phyloP scores from a whole-genome alignment of 2,888 invertebrate genomes.

The Idaea dimidiata region DNA sequence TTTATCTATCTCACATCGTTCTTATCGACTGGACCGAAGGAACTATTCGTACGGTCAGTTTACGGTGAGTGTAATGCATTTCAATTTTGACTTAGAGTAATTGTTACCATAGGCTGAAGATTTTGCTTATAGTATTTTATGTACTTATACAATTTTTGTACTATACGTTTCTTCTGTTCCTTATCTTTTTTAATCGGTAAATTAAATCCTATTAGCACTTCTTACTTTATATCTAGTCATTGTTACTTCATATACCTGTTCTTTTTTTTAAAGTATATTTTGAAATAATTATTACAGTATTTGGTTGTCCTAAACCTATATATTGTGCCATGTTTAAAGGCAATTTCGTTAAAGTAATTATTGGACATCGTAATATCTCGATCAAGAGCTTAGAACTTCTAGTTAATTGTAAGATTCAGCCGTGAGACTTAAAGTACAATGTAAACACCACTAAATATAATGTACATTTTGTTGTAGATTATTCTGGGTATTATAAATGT shows the following conservation, averaged over 20 bases:
- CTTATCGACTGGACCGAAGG: conserved; percentile 32
- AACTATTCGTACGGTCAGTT: conserved; percentile 29
- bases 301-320: conserved; percentile 5
- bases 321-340: conserved; percentile 12
- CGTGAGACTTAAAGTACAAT: conserved; percentile 62
- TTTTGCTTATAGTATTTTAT: conserved; percentile 43
- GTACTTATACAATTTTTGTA: conserved; percentile 4
- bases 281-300: not conserved
- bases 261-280: conserved; percentile 6
- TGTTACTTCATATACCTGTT: conserved; percentile 12
- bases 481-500: conserved; percentile 48
- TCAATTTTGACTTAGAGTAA: conserved; percentile 59
- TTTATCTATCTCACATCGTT: conserved; percentile 34
- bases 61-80: conserved; percentile 64
- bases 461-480: conserved; percentile 74
- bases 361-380: conserved; percentile 11
- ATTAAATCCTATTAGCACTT: conserved; percentile 10
- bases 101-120: conserved; percentile 62
- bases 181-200: conserved; percentile 4
- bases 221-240: conserved; percentile 27
- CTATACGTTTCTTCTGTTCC: not conserved
- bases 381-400: conserved; percentile 34
- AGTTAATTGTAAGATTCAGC: conserved; percentile 40
- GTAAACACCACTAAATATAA: conserved; percentile 45
- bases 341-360: conserved; percentile 1